Evolutionary conservation across 1,140 invertebrate species (phyloP).

Genomic region (Aradophagus sp.): DNA sequence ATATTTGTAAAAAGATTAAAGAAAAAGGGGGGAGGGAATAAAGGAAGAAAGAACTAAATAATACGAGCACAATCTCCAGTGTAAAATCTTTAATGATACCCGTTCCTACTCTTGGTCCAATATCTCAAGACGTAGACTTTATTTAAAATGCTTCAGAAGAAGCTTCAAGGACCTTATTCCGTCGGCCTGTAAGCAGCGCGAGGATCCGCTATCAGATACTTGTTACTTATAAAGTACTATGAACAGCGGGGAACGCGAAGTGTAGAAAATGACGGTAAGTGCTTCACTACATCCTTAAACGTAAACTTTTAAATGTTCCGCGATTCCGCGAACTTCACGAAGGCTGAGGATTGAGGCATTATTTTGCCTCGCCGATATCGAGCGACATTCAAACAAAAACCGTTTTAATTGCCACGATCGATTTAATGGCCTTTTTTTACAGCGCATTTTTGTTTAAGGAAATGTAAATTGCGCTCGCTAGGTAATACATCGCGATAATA

Average conservation of each 20-base stretch:
- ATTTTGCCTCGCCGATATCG: conserved; percentile 42
- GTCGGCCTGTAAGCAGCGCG: conserved; percentile 43
- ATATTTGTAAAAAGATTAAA: no score
- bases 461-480: neutral
- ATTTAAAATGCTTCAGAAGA: conserved; percentile 56
- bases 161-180: conserved; percentile 56
- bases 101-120: conserved; percentile 35
- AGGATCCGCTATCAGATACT: conserved; percentile 55
- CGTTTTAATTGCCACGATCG: conserved; percentile 35
- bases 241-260: conserved; percentile 47
- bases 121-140: conserved; percentile 51
- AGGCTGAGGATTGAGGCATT: conserved; percentile 48
- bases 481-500: no score
- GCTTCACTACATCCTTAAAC: conserved; percentile 50
- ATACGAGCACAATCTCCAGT: conserved; percentile 37
- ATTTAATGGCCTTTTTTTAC: neutral
- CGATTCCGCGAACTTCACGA: conserved; percentile 48
- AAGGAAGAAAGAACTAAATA: no score
- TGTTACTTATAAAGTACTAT: conserved; percentile 58
- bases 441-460: no score
- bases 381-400: conserved; percentile 26
- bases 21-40: no score
- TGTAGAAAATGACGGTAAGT: conserved; percentile 54
- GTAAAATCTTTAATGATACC: conserved; percentile 50
- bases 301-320: conserved; percentile 53